phyloP scores from a whole-genome alignment of 2,797 vertebrate genomes.

The Coracias cyanogaster region DNA sequence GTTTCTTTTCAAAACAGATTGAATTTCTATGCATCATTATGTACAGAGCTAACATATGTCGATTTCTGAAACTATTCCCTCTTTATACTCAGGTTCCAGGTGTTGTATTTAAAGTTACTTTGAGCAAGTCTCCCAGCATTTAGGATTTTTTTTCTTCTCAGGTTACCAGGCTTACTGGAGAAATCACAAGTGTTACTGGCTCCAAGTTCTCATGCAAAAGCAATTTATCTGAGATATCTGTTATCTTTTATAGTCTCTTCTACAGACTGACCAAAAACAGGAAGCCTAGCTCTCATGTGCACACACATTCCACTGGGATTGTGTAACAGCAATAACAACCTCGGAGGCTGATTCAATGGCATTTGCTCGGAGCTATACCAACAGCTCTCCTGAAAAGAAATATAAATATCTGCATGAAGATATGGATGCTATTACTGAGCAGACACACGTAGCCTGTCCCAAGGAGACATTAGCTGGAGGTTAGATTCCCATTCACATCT shows the following conservation, averaged over 20 bases:
- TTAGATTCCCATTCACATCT: background rate
- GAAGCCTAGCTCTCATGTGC: conserved; percentile 59
- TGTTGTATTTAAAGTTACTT: conserved; percentile 37
- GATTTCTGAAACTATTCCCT: conserved; percentile 12
- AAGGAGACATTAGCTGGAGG: background rate
- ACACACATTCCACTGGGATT: conserved; percentile 74
- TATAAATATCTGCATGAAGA: background rate
- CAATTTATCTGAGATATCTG: conserved; percentile 29
- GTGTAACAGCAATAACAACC: conserved; percentile 70
- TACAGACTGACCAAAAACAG: conserved; percentile 68
- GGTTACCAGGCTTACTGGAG: conserved; percentile 20
- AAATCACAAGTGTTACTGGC: conserved; percentile 42
- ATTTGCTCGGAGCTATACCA: background rate
- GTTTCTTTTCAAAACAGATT: conserved; percentile 16
- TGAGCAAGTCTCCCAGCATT: background rate
- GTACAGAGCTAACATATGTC: background rate
- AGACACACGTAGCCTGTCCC: background rate
- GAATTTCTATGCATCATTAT: conserved; percentile 7
- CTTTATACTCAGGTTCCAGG: conserved; percentile 38
- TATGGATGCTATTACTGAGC: background rate
- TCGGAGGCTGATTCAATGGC: conserved; percentile 13
- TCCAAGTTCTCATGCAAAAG: conserved; percentile 14
- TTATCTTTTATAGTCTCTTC: conserved; percentile 42
- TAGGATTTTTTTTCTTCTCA: conserved; percentile 39
- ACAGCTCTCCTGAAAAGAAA: background rate